Percentiles rank a stretch among this genome's conserved stretches.
Conservation (phyloP, 2,113 vertebrate species). For the Pteropus alecto region DNA sequence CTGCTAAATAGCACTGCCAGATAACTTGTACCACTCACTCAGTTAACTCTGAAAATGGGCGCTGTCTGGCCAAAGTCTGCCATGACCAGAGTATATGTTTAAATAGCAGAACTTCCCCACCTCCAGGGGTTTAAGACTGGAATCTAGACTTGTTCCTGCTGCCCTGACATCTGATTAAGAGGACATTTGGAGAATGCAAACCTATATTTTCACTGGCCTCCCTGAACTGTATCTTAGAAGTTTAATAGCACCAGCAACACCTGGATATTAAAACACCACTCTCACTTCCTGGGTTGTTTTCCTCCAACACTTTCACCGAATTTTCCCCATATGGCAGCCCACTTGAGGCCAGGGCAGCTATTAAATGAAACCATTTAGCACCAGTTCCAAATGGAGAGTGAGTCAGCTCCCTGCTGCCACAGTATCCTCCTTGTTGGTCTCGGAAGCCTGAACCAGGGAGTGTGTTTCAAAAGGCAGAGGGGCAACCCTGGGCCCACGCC, state of each 20-base stretch:
- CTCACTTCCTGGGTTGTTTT: background rate
- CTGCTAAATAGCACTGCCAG: background rate
- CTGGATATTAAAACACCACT: background rate
- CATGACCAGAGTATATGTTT: background rate
- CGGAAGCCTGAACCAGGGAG: conserved; percentile 23
- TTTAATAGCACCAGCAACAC: background rate
- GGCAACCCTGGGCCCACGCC: background rate
- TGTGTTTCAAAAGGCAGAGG: conserved; percentile 45
- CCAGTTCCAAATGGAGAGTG: conserved; percentile 43
- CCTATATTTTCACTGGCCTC: background rate
- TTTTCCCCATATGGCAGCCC: background rate
- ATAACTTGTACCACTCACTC: background rate
- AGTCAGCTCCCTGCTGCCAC: conserved; percentile 13
- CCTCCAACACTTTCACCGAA: background rate
- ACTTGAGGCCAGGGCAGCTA: background rate
- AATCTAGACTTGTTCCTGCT: background rate
- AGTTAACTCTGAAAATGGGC: background rate
- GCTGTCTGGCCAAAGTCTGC: background rate
- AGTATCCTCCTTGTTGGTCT: conserved; percentile 1
- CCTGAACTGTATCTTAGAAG: background rate
- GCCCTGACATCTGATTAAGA: background rate
- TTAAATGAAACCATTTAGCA: conserved; percentile 44
- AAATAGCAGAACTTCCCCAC: background rate
- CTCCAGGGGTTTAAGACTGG: background rate
- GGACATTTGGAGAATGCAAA: background rate